phyloP scores from a whole-genome alignment of 1,140 invertebrate species.

The Drosophila kurseongensis region DNA sequence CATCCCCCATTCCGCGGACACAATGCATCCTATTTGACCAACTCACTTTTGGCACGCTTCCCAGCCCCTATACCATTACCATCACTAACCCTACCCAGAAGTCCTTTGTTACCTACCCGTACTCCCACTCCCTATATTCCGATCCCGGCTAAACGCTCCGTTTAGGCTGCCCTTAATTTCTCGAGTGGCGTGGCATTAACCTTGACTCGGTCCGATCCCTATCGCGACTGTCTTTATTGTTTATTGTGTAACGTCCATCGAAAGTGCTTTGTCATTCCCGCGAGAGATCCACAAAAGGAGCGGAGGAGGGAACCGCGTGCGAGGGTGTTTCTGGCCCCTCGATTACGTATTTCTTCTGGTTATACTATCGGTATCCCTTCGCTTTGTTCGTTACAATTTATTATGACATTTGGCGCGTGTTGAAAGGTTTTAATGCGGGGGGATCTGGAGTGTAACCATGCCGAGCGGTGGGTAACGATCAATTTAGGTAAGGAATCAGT shows the following conservation, averaged over 20 bases:
- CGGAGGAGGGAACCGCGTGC: conserved; percentile 36
- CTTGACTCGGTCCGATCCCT: conserved; percentile 62
- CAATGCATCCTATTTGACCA: conserved; percentile 65
- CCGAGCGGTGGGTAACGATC: conserved; percentile 49
- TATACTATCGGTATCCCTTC: conserved; percentile 23
- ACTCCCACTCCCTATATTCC: conserved; percentile 9
- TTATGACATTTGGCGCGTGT: conserved; percentile 81
- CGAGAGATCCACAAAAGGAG: conserved; percentile 5
- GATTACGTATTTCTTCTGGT: conserved; percentile 43
- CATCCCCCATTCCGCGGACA: conserved; percentile 36
- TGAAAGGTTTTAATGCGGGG: conserved; percentile 69
- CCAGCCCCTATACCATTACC: conserved; percentile 57
- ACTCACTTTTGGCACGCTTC: conserved; percentile 78
- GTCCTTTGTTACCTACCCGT: conserved; percentile 36
- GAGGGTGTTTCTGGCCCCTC: conserved; percentile 58
- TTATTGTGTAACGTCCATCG: conserved; percentile 62
- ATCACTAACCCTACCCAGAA: conserved; percentile 56
- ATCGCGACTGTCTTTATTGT: conserved; percentile 77
- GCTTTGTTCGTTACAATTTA: conserved; percentile 62
- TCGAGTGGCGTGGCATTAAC: conserved; percentile 67
- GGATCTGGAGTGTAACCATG: conserved; percentile 43
- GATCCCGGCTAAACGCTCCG: conserved; percentile 60
- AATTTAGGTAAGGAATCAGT: conserved; percentile 16
- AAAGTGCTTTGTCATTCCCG: conserved; percentile 77
- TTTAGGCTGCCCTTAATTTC: conserved; percentile 69